Percentiles rank a stretch among this genome's conserved stretches.
phyloP scores from a whole-genome alignment of 2,113 vertebrate species.

The Eurypyga helias region DNA sequence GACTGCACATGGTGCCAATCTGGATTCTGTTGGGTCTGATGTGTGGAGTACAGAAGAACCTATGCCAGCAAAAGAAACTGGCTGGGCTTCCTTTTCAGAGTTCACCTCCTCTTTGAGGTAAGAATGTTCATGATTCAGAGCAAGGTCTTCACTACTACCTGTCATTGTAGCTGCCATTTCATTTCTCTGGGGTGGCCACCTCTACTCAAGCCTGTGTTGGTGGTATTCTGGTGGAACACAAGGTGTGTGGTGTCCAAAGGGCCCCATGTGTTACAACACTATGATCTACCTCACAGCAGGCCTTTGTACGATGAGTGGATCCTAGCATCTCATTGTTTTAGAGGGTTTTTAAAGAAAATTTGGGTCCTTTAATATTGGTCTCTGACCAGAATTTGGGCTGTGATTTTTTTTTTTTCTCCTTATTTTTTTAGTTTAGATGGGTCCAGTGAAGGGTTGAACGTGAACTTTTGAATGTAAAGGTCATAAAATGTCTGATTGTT shows the following conservation, averaged over 20 bases:
- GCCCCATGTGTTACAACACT: fast-evolving
- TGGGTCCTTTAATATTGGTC: background rate
- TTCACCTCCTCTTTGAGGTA: conserved; percentile 88
- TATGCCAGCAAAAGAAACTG: conserved; percentile 81
- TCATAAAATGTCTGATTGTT: background rate
- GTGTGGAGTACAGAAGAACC: conserved; percentile 87
- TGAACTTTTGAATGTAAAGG: background rate
- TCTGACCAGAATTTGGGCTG: background rate
- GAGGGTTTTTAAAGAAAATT: background rate
- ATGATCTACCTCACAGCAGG: background rate
- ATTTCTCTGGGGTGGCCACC: background rate
- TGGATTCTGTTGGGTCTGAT: conserved; percentile 79
- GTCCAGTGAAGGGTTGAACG: background rate
- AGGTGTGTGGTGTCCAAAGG: background rate
- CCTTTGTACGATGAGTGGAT: background rate
- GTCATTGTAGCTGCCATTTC: background rate
- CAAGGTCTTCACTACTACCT: background rate
- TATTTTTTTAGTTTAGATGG: background rate
- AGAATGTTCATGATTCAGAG: background rate
- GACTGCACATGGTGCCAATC: conserved; percentile 81
- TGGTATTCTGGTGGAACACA: background rate
- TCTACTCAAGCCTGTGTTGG: background rate
- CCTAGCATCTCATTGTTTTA: background rate
- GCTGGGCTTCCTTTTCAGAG: conserved; percentile 94
- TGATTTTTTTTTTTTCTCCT: background rate